Evolutionary conservation across 2,113 vertebrate genomes (phyloP).

Genomic region (Etheostoma cragini): DNA sequence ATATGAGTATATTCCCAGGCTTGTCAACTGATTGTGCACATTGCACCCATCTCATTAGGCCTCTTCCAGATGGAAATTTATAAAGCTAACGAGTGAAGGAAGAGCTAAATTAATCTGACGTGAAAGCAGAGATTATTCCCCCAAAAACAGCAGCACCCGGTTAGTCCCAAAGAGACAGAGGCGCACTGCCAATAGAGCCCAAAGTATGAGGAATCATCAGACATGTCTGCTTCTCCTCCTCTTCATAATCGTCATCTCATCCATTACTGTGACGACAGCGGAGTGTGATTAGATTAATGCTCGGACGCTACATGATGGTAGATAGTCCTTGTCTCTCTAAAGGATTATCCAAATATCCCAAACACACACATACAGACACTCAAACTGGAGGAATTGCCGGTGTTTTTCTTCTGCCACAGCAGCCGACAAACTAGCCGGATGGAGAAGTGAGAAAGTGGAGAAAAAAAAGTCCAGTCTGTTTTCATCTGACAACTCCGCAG

Average conservation of each 20-base stretch:
- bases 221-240: slow-evolving; percentile 31
- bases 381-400: background rate
- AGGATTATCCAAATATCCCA: slow-evolving; percentile 50
- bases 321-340: slow-evolving; percentile 11
- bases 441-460: background rate
- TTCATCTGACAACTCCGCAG: background rate
- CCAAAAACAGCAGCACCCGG: background rate
- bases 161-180: background rate
- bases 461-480: background rate
- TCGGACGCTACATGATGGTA: slow-evolving; percentile 16
- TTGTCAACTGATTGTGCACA: background rate
- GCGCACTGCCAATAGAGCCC: background rate
- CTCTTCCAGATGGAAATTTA: background rate
- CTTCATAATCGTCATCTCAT: slow-evolving; percentile 23
- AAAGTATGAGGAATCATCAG: background rate
- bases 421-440: background rate
- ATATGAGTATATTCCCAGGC: background rate
- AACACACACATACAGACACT: background rate
- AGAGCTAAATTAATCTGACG: background rate
- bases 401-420: background rate
- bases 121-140: background rate
- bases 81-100: background rate
- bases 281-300: slow-evolving; percentile 37
- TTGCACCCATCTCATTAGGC: background rate
- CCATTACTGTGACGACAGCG: slow-evolving; percentile 4